Evolutionary conservation across 1,140 invertebrate species (phyloP).

Genomic region (Drosophila rhopaloa): DNA sequence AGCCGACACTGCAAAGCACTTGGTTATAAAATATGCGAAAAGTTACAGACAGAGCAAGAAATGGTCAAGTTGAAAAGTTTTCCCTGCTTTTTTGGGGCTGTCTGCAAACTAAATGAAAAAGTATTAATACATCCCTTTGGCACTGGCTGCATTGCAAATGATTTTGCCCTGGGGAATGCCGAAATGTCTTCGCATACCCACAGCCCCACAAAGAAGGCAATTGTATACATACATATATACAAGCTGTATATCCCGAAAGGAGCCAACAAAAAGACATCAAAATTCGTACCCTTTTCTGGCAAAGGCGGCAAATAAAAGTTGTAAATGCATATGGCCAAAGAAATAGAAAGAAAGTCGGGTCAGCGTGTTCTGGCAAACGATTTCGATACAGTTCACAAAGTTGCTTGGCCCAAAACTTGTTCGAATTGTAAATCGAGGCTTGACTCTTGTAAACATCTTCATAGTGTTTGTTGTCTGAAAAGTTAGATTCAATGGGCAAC

Average conservation of each 20-base stretch:
- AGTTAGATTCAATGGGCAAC: conserved; percentile 16
- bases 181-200: conserved; percentile 46
- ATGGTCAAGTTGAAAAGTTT: conserved; percentile 70
- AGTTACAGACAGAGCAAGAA: conserved; percentile 50
- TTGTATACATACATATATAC: conserved; percentile 5
- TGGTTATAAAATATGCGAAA: conserved; percentile 68
- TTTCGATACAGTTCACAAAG: conserved; percentile 24
- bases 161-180: conserved; percentile 62
- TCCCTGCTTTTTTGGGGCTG: conserved; percentile 7
- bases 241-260: conserved; percentile 22
- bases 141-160: conserved; percentile 54
- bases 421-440: background rate
- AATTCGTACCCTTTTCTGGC: conserved; percentile 65
- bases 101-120: conserved; percentile 75
- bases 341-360: conserved; percentile 9
- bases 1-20: conserved; percentile 22
- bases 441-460: background rate
- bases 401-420: conserved; percentile 17
- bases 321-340: conserved; percentile 35
- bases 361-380: conserved; percentile 39
- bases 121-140: conserved; percentile 74
- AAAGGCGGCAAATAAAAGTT: conserved; percentile 62
- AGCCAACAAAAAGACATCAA: conserved; percentile 52
- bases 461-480: background rate
- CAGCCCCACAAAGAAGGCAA: conserved; percentile 7